These are phyloP conservation scores for Lemur catta DNA, from an alignment of 2,797 vertebrate genomes.

Conservation along the genomic window DNA sequence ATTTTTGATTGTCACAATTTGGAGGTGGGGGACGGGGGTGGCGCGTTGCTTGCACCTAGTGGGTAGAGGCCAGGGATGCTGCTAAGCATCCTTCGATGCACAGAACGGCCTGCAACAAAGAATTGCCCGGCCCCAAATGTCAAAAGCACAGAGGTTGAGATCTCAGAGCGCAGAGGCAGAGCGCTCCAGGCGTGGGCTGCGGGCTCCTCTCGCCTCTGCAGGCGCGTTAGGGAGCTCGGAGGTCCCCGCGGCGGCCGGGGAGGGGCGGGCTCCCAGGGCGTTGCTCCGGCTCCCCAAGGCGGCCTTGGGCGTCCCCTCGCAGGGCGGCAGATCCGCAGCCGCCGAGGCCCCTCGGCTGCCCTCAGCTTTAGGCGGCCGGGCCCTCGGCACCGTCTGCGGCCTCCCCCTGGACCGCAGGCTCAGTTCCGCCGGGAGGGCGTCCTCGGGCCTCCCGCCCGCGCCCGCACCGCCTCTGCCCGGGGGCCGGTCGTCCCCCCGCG, in stretches of 20 bases:
- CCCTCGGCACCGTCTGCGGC: accelerated
- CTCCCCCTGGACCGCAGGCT: neutral
- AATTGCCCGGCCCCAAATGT: neutral
- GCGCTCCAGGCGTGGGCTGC: no score
- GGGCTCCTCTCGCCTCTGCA: neutral
- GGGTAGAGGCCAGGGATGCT: neutral
- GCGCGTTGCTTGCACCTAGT: neutral
- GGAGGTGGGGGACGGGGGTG: neutral
- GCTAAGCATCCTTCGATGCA: neutral
- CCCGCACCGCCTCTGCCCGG: slow-evolving; percentile 84
- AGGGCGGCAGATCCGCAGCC: neutral
- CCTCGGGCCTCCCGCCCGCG: slow-evolving; percentile 24
- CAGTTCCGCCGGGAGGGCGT: neutral
- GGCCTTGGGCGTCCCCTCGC: neutral
- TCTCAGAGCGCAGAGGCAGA: neutral
- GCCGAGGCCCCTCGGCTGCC: neutral
- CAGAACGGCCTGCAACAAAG: neutral
- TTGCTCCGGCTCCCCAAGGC: neutral
- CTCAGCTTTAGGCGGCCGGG: neutral
- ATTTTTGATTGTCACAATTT: neutral
- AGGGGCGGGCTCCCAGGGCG: accelerated
- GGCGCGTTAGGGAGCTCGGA: neutral
- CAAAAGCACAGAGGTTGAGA: neutral
- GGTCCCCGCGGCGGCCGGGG: no score
- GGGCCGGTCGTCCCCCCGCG: slow-evolving; percentile 81